A percentile compares a stretch with the other conserved stretches of the same genome.
Conservation (phyloP, 2,113 vertebrate genomes). For the Neoarius graeffei region DNA sequence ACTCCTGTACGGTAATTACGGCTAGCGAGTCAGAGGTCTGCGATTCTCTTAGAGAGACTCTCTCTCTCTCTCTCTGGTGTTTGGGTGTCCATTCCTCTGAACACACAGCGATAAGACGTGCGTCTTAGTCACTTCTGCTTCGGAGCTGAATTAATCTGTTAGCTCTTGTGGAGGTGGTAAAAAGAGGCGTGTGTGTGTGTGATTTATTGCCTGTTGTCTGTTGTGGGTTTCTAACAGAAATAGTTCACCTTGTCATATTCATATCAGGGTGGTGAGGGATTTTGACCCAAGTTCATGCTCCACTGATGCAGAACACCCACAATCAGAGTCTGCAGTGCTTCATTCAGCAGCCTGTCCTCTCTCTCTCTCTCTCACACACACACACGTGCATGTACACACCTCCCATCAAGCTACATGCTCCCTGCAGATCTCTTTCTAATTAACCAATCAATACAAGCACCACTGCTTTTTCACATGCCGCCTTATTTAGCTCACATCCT, state of each 20-base stretch:
- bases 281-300: conserved; percentile 52
- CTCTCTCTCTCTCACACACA: not conserved
- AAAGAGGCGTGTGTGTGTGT: not conserved
- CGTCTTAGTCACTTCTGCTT: not conserved
- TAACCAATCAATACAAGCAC: conserved; percentile 45
- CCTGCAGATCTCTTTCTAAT: conserved; percentile 43
- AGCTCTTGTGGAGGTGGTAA: not conserved
- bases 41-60: not conserved
- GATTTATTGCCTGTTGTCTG: conserved; percentile 22
- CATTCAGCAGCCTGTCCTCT: conserved; percentile 35
- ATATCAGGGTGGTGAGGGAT: conserved; percentile 24
- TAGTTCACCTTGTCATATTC: conserved; percentile 31
- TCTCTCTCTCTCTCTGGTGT: not conserved
- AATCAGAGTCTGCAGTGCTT: conserved; percentile 47
- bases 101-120: not conserved
- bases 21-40: not conserved
- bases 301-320: conserved; percentile 49
- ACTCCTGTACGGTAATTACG: not conserved
- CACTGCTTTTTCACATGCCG: not conserved
- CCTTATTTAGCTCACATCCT: conserved; percentile 19
- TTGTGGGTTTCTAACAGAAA: conserved; percentile 10
- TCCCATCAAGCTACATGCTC: conserved; percentile 37
- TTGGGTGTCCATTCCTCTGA: not conserved
- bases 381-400: not conserved
- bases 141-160: conserved; percentile 1